Evolutionary conservation across 92 coral and sea anemone genomes (phyloP).

Genomic region (Heteractis magnifica): DNA sequence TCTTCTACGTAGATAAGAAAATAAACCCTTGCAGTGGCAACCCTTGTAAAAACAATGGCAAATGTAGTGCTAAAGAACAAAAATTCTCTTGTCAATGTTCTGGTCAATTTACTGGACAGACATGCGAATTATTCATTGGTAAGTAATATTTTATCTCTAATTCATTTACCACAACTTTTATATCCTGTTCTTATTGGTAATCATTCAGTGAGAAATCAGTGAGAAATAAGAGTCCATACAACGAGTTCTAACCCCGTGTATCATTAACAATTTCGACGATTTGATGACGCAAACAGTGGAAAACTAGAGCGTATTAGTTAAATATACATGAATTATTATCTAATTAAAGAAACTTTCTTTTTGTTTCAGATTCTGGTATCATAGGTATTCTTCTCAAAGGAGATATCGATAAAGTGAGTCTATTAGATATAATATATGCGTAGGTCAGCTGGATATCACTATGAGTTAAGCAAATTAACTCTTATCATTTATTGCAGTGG

Average conservation of each 20-base stretch:
- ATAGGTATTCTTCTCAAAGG: slow-evolving; percentile 25
- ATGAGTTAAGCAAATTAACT: background rate
- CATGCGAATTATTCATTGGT: slow-evolving; percentile 36
- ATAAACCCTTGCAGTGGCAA: slow-evolving; percentile 9
- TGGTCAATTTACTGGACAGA: slow-evolving; percentile 16
- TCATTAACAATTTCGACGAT: too few species aligned
- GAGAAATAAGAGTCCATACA: too few species aligned
- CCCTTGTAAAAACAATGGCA: slow-evolving; percentile 34
- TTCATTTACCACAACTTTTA: background rate
- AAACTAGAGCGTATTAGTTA: background rate
- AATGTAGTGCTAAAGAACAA: background rate
- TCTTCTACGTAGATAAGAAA: background rate
- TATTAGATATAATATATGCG: background rate
- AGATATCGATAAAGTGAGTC: slow-evolving; percentile 9
- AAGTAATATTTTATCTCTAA: background rate
- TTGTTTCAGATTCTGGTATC: slow-evolving; percentile 9
- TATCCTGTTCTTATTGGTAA: background rate
- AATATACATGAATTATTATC: background rate
- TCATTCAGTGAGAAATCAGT: background rate
- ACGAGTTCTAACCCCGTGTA: too few species aligned
- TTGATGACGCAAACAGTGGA: too few species aligned
- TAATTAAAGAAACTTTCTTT: background rate
- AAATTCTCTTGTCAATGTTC: slow-evolving; percentile 28
- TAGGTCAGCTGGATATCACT: background rate
- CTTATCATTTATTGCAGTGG: slow-evolving; percentile 22